Evolutionary conservation across 2,888 invertebrate genomes (phyloP).

Genomic region (Sphaerophoria rueppellii): DNA sequence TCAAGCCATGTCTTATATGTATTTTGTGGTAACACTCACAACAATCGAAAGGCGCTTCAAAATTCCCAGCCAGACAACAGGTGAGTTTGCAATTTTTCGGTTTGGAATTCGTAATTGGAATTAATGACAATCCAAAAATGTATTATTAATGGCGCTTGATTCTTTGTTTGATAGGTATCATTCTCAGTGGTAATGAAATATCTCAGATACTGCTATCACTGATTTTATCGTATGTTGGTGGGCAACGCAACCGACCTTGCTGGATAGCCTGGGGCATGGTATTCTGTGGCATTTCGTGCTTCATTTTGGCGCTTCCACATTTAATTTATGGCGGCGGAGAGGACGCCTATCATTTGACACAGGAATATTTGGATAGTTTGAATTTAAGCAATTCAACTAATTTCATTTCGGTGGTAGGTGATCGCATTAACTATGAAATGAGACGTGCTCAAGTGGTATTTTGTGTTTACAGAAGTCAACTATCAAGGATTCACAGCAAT

Average conservation of each 20-base stretch:
- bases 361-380: conserved; percentile 79
- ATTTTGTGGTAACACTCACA: conserved; percentile 86
- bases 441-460: conserved; percentile 42
- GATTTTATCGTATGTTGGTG: conserved; percentile 86
- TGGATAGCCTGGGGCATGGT: conserved; percentile 87
- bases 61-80: conserved; percentile 87
- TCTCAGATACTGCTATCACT: conserved; percentile 86
- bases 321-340: conserved; percentile 85
- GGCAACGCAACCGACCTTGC: conserved; percentile 86
- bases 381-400: conserved; percentile 64
- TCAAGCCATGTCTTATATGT: conserved; percentile 86
- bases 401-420: conserved; percentile 77
- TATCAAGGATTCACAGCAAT: conserved; percentile 75
- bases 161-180: conserved; percentile 83
- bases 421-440: not conserved
- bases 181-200: conserved; percentile 87
- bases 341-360: conserved; percentile 80
- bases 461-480: conserved; percentile 75
- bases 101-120: not conserved
- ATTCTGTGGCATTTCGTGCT: conserved; percentile 85
- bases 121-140: not conserved
- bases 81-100: conserved; percentile 79
- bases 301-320: conserved; percentile 85
- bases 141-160: not conserved
- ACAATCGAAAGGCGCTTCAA: conserved; percentile 87